Percentiles rank a stretch among this genome's conserved stretches.
Evolutionary conservation across 2,797 vertebrate species (phyloP).

Genomic region (Pristis pectinata): DNA sequence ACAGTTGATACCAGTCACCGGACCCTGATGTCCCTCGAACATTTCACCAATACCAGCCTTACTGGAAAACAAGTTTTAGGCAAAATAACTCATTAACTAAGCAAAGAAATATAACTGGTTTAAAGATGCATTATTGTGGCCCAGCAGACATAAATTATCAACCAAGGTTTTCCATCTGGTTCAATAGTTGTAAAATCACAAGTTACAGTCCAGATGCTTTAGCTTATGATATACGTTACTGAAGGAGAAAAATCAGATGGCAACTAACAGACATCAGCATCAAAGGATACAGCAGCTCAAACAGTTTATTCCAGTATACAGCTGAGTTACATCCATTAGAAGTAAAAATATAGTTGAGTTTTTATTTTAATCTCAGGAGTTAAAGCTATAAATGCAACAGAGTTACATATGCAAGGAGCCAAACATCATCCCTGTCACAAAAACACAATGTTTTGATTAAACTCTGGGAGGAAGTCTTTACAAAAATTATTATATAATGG

Average conservation of each 20-base stretch:
- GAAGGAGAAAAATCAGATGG: not conserved
- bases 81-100: not conserved
- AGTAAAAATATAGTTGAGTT: not conserved
- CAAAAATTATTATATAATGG: not conserved
- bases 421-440: not conserved
- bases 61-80: conserved; percentile 55
- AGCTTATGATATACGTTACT: not conserved
- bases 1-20: conserved; percentile 91
- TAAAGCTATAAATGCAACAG: not conserved
- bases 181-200: not conserved
- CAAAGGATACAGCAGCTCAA: not conserved
- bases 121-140: too few relatives aligned
- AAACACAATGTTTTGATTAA: not conserved
- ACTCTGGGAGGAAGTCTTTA: not conserved
- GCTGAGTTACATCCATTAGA: not conserved
- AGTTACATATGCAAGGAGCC: not conserved
- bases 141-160: not conserved
- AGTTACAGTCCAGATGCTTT: not conserved
- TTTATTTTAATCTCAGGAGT: not conserved
- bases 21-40: conserved; percentile 95
- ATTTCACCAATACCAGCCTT: conserved; percentile 97
- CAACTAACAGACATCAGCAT: not conserved
- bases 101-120: not conserved
- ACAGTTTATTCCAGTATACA: not conserved
- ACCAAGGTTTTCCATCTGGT: not conserved